Evolutionary conservation across 2,113 vertebrate species (phyloP), one percentile per base, ranked within the genome.

Genomic region (Hyaena hyaena): DNA sequence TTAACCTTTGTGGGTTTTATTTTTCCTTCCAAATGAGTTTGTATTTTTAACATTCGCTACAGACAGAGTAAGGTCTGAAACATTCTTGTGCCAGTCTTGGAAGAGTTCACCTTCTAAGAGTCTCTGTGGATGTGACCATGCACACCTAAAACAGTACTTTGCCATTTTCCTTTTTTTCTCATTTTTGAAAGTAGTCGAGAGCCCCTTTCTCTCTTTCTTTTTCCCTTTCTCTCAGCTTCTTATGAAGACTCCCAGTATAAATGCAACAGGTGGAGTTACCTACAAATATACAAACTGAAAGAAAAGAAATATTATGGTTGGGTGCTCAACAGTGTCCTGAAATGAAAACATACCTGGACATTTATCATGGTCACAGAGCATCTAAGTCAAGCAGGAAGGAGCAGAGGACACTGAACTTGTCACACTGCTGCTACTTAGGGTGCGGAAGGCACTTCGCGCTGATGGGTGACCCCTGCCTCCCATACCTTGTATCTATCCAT

Each of bases 401-500:
- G 90, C 24, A 58, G 73, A 58, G 89, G 66, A 77, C 92, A 35
- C 31, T 68, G 19, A 65, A 74, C 79, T 82, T 81, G 53, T 53
- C 81, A 65, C 55, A 23, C 58, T 82, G 5, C 0, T 0, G 3
- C 24, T 1, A 65, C 33, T 26, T 11, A 14, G 92, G 45, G 88
- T 2, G 90, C 68, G 24, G 63, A 69, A 68, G 6, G 33, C 21
- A 5, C 74, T 80, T 43, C n/a, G 39, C 77, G 24, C 50, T 0
- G 53, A 26, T 17, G 1, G 84, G 58, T 23, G 39, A 17, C 0
- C 77, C 4, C 0, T 0, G 4, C 33, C 61, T 43, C 85, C 90
- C 98, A 28, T 99, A 99, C 99, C 99, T 99, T 99, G 90, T 99
- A 99, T 98, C 99, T 99, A 97, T 99, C 99, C 95, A 99, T 99